These are phyloP conservation scores for Scaptomyza reducta DNA, from an alignment of 2,888 invertebrate genomes.

Conservation along the genomic window DNA sequence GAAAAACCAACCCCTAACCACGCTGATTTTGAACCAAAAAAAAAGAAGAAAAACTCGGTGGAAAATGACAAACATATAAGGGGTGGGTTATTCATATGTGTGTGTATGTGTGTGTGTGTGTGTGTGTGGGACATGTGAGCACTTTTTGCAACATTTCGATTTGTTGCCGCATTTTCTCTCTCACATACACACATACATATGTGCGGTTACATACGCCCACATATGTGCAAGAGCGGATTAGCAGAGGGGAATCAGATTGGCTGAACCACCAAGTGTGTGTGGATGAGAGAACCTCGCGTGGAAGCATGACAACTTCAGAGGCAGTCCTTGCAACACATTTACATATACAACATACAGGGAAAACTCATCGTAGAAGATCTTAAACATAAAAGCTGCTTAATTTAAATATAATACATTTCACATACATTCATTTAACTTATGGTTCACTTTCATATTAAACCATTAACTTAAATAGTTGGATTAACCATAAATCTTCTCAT, in stretches of 20 bases:
- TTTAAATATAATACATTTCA: no score
- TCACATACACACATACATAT: slow-evolving; percentile 45
- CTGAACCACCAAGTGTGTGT: slow-evolving; percentile 13
- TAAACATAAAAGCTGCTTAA: no score
- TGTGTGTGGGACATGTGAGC: slow-evolving; percentile 65
- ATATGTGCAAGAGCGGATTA: slow-evolving; percentile 60
- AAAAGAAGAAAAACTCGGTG: slow-evolving; percentile 48
- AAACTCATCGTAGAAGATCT: no score
- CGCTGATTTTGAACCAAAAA: slow-evolving; percentile 50
- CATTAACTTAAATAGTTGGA: no score
- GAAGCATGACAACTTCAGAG: neutral
- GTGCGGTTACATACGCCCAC: slow-evolving; percentile 66
- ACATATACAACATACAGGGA: no score
- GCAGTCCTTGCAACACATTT: neutral
- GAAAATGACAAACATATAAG: slow-evolving; percentile 55
- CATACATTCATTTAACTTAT: no score
- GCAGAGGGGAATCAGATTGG: slow-evolving; percentile 53
- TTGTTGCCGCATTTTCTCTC: slow-evolving; percentile 60
- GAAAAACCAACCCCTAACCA: slow-evolving; percentile 78
- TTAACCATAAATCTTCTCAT: no score
- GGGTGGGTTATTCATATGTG: slow-evolving; percentile 48
- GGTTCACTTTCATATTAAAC: no score
- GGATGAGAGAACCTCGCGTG: slow-evolving; percentile 32
- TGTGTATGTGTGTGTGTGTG: slow-evolving; percentile 39
- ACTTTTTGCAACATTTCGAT: slow-evolving; percentile 80